Percentiles rank a stretch among this genome's conserved stretches.
Conservation (phyloP, 2,797 vertebrate species). For the Anguilla marmorata region DNA sequence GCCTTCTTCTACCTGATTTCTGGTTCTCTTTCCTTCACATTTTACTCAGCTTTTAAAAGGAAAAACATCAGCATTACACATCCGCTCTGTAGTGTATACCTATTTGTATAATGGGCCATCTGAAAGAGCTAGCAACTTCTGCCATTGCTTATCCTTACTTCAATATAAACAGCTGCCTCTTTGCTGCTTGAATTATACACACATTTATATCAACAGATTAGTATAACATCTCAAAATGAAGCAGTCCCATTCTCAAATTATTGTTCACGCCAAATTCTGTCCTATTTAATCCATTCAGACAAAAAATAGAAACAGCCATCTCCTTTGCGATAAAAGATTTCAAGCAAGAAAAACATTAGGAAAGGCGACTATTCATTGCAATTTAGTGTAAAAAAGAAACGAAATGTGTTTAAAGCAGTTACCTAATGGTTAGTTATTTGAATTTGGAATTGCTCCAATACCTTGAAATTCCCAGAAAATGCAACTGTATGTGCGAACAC, state of each 20-base stretch:
- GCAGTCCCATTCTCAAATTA: slow-evolving; percentile 2
- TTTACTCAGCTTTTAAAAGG: not conserved
- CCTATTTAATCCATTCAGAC: slow-evolving; percentile 12
- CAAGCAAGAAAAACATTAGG: not conserved
- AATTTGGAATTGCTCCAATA: not conserved
- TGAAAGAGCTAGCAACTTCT: not conserved
- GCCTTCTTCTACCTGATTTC: not conserved
- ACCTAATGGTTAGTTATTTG: not conserved
- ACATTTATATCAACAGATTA: slow-evolving; percentile 25
- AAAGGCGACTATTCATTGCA: not conserved
- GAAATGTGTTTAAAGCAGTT: not conserved
- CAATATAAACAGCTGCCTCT: slow-evolving; percentile 8
- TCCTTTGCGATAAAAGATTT: not conserved
- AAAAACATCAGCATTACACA: not conserved
- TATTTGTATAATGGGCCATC: not conserved
- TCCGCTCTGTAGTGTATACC: not conserved
- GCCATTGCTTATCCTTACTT: not conserved
- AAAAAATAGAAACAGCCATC: slow-evolving; percentile 18
- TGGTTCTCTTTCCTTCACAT: not conserved
- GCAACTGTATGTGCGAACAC: not conserved
- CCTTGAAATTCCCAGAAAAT: not conserved
- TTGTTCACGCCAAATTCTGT: not conserved
- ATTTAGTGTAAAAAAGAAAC: not conserved
- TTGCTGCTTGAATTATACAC: not conserved
- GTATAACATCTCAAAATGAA: slow-evolving; percentile 18